Conservation (phyloP, 2,797 vertebrate genomes). For the Leptatherina wallacei region DNA sequence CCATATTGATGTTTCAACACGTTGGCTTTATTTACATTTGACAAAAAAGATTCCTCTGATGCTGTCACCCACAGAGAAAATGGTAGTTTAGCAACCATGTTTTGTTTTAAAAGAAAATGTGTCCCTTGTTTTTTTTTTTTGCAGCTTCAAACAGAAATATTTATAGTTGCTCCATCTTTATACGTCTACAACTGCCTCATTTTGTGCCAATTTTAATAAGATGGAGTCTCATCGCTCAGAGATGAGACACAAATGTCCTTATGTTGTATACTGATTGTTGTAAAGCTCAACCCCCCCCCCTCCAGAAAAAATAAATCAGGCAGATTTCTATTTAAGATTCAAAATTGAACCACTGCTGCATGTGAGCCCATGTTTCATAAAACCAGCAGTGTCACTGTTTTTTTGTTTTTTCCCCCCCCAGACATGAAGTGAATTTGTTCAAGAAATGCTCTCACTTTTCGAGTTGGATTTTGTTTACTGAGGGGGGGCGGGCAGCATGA, state of each 20-base stretch:
- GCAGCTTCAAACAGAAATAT: background rate
- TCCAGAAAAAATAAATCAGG: background rate
- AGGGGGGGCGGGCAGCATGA: conserved; percentile 6
- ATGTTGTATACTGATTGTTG: conserved; percentile 9
- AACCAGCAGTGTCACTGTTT: background rate
- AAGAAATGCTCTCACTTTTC: background rate
- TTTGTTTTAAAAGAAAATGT: conserved; percentile 1
- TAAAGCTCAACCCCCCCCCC: conserved; percentile 3
- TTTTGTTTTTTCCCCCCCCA: background rate
- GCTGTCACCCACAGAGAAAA: conserved; percentile 17
- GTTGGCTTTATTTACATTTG: conserved; percentile 6
- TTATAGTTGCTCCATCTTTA: conserved; percentile 4
- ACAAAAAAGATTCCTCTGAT: conserved; percentile 15
- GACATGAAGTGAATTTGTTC: conserved; percentile 10
- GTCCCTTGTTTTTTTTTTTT: conserved; percentile 8
- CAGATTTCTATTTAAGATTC: background rate
- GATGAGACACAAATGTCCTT: conserved; percentile 25
- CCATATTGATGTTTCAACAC: conserved; percentile 26
- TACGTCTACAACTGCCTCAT: conserved; percentile 27
- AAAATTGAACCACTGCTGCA: background rate
- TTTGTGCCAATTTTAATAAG: conserved; percentile 43
- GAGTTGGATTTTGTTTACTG: no score
- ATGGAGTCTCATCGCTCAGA: conserved; percentile 21
- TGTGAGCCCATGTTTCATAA: background rate
- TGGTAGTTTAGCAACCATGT: conserved; percentile 13